phyloP scores from a whole-genome alignment of 1,140 invertebrate genomes.

The Brachionus koreanus region DNA sequence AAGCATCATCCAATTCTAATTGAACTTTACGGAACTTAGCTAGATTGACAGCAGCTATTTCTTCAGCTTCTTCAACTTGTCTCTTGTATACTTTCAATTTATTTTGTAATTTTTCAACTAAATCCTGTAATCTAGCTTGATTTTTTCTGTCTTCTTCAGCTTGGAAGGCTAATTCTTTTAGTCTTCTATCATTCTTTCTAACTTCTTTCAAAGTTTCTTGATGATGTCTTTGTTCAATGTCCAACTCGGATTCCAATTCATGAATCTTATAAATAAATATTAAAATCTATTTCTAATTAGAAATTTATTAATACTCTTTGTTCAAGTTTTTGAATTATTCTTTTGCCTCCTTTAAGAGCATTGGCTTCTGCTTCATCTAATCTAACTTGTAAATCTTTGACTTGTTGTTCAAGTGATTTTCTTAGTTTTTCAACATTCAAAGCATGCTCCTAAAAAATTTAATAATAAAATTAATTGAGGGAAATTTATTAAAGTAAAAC shows the following conservation, averaged over 20 bases:
- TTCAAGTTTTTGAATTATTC: constrained; percentile 64
- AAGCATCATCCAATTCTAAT: constrained; percentile 72
- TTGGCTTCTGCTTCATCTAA: constrained; percentile 92
- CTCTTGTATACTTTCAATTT: constrained; percentile 99
- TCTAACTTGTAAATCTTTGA: constrained; percentile 94
- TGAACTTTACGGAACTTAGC: constrained; percentile 96
- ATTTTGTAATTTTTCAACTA: constrained; percentile 96
- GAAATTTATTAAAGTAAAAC: not conserved
- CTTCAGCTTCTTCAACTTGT: constrained; percentile 97
- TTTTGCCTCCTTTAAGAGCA: constrained; percentile 96
- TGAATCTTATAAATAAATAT: constrained; percentile 46
- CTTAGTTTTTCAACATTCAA: constrained; percentile 95
- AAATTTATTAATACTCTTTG: constrained; percentile 49
- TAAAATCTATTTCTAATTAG: not conserved
- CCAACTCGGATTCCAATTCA: constrained; percentile 92
- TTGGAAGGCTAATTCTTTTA: constrained; percentile 77
- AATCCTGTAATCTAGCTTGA: constrained; percentile 93
- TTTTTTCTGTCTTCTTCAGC: constrained; percentile 95
- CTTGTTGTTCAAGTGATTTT: constrained; percentile 90
- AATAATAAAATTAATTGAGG: not conserved
- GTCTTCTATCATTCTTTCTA: constrained; percentile 73
- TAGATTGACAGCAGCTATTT: constrained; percentile 94
- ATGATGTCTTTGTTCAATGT: constrained; percentile 94
- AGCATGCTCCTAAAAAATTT: constrained; percentile 68
- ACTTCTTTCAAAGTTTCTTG: constrained; percentile 66